Evolutionary conservation across 2,113 vertebrate genomes (phyloP), one percentile per base, ranked within the genome.

Genomic region (Phycodurus eques): DNA sequence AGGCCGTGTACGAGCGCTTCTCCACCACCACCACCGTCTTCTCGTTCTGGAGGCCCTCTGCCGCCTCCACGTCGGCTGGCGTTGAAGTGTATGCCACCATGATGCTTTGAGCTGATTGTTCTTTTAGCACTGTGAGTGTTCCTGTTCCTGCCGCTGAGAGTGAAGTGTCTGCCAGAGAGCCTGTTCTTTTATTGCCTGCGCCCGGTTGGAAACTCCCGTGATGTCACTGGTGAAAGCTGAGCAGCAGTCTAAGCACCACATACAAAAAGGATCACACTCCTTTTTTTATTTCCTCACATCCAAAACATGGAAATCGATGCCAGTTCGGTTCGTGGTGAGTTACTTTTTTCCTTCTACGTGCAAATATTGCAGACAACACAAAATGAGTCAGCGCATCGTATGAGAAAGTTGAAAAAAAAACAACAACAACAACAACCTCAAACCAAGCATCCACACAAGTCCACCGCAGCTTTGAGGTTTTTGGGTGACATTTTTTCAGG

Each of bases 181-280:
- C 1, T 19, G 78, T 86, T 75, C 87, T 87, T 88, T 89, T 90
- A 89, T 89, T 89, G 87, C 68, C 63, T 67, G 42, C 64, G 79
- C 77, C 53, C 31, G 1, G 5, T 9, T 62, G 90, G 92, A 91
- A 93, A 93, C 88, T 93, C 92, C 92, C 78, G 82, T 93, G 92
- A 93, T 92, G 92, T 93, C 88, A 93, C 88, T 20, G 3, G 2
- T 53, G 63, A 46, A 65, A 46, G 43, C 3, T 1, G 62, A 64
- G 63, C 13, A 12, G 67, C 66, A 49, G 13, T 27, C 42, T 56
- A 57, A 20, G 19, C 19, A 53, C 8, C 51, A 19, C 19, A 0
- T n/a, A n/a, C 19, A 53, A 53, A 20, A 53, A 19, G 17, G 6
- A 53, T 27, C 27, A 27, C 27, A 27, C 27, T 27, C 27, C 27